phyloP scores from a whole-genome alignment of 1,140 invertebrate genomes.

The Reticulitermes speratus region DNA sequence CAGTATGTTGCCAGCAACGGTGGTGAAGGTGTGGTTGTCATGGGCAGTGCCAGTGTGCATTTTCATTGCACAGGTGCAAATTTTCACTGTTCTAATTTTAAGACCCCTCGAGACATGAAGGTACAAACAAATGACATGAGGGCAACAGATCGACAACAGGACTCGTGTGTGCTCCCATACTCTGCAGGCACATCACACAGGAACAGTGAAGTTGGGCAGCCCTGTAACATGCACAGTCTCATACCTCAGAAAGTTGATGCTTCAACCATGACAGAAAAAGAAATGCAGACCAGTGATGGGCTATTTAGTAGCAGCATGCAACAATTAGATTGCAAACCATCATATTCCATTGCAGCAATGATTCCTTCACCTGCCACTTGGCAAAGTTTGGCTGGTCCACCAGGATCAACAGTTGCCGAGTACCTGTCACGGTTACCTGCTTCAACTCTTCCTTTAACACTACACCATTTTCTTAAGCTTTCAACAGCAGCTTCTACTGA shows the following conservation, averaged over 20 bases:
- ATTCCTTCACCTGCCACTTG: conserved; percentile 21
- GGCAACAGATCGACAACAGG: neutral
- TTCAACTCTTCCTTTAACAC: conserved; percentile 45
- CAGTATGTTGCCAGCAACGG: conserved; percentile 19
- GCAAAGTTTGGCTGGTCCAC: conserved; percentile 28
- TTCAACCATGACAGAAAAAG: conserved; percentile 31
- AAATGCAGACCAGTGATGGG: conserved; percentile 25
- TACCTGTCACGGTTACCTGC: conserved; percentile 51
- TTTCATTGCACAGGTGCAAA: conserved; percentile 25
- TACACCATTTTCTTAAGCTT: conserved; percentile 50
- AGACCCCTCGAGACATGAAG: neutral
- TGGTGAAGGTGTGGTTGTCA: conserved; percentile 25
- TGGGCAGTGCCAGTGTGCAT: conserved; percentile 25
- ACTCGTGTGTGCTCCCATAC: neutral
- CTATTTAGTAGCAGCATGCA: neutral
- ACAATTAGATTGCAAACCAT: neutral
- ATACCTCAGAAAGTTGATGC: conserved; percentile 27
- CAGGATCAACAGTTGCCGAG: conserved; percentile 44
- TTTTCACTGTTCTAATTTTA: neutral
- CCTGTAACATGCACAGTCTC: neutral
- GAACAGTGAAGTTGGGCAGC: neutral
- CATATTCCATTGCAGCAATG: conserved; percentile 22
- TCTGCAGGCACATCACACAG: neutral
- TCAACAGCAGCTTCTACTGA: conserved; percentile 43
- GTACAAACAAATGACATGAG: neutral